Evolutionary conservation across 2,888 invertebrate genomes (phyloP), one percentile per base, ranked within the genome.

Genomic region (Prosopocoilus inquinatus): DNA sequence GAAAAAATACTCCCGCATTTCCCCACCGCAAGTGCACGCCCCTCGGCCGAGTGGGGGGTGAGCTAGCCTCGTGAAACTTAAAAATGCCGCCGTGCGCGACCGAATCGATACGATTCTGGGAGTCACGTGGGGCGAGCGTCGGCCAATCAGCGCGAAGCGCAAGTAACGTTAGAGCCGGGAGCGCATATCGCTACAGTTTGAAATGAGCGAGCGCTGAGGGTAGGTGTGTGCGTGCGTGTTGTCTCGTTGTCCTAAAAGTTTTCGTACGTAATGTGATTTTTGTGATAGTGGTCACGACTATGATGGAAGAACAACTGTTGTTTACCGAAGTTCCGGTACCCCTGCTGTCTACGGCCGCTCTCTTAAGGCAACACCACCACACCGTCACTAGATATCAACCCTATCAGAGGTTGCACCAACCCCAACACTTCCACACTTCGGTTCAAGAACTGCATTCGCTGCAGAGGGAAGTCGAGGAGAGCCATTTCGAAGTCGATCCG

Each of bases 11-110:
- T 48, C 58, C 47, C 33, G 47, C 47, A 35, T 47, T 47, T 46
- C 47, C 47, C 47, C 47, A 47, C 35, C 35, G 34, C 47, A 9
- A 12, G 3, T 12, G 47, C 11, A 47, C 34, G 50, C 50, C 50
- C 54, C 45, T 41, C 38, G 28, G 46, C 46, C 35, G 33, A 34
- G 48, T 32, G 34, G 48, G 20, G 39, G 50, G 46, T 46, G 47
- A 38, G 45, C 41, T 50, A 67, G 66, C 70, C 74, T 70, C 70
- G 70, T 70, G 70, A 77, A 86, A 87, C 83, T 87, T 87, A 87
- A 87, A 87, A 88, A 87, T 87, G 86, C 87, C 87, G 87, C 87
- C 87, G 86, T 85, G 82, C 82, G 83, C 82, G 82, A 84, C 84
- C 85, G 86, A 87, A 88, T 87, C 87, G 85, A 88, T 87, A 87